These are phyloP conservation scores for Thunnus albacares DNA, from an alignment of 2,797 vertebrate genomes.

Conservation along the genomic window DNA sequence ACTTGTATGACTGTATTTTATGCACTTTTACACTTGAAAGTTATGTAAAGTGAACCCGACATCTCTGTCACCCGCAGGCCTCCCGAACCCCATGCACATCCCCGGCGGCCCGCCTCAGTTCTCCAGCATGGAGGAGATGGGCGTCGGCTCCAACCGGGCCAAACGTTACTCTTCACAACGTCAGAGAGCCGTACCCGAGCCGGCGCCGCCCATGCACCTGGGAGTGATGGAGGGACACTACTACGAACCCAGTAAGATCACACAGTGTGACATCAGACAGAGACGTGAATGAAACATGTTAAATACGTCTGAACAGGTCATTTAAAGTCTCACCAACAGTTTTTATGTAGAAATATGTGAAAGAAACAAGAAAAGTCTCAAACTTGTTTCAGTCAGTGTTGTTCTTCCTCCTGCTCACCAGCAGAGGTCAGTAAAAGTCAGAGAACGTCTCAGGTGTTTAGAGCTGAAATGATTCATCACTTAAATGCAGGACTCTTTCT, in stretches of 20 bases:
- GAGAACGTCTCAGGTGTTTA: too few relatives aligned
- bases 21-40: too few relatives aligned
- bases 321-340: too few relatives aligned
- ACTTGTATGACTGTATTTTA: too few relatives aligned
- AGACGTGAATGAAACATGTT: not conserved
- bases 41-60: too few relatives aligned
- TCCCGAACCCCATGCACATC: conserved; percentile 92
- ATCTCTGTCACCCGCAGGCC: conserved; percentile 78
- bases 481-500: too few relatives aligned
- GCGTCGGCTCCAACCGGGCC: conserved; percentile 87
- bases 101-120: conserved; percentile 89
- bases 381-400: not conserved
- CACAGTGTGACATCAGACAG: not conserved
- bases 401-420: not conserved
- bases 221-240: conserved; percentile 98
- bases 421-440: conserved; percentile 8
- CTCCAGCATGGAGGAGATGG: conserved; percentile 94
- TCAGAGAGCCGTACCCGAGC: conserved; percentile 93
- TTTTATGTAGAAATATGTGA: too few relatives aligned
- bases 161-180: conserved; percentile 97
- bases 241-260: conserved; percentile 93
- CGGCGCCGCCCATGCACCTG: conserved; percentile 90
- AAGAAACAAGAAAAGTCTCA: too few relatives aligned
- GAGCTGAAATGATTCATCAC: too few relatives aligned
- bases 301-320: too few relatives aligned